phyloP scores from a whole-genome alignment of 2,113 vertebrate species.

The Chloropsis cyanopogon region DNA sequence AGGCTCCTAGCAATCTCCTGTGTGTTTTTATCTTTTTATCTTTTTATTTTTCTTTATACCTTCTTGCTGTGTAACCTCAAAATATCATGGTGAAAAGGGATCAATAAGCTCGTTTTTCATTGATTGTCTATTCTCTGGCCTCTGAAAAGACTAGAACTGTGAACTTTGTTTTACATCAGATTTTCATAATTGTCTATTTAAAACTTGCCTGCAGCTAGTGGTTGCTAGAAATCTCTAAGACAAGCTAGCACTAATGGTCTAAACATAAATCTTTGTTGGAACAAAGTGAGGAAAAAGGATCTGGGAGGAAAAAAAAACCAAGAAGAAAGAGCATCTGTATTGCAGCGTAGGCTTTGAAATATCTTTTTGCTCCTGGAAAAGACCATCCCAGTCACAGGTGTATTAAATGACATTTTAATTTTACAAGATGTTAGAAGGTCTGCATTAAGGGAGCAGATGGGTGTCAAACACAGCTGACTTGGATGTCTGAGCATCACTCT shows the following conservation, averaged over 20 bases:
- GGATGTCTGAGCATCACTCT: not conserved
- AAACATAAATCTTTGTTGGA: constrained; percentile 12
- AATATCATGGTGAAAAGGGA: constrained; percentile 57
- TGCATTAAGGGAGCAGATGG: not conserved
- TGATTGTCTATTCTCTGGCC: constrained; percentile 64
- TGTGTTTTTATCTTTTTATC: constrained; percentile 35
- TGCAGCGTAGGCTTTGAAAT: not conserved
- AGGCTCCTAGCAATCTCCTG: constrained; percentile 47
- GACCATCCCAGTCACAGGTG: not conserved
- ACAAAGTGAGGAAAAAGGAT: not conserved
- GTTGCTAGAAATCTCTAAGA: constrained; percentile 72
- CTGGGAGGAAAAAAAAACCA: not conserved
- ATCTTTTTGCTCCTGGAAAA: not conserved
- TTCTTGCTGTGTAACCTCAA: constrained; percentile 57
- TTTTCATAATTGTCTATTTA: constrained; percentile 71
- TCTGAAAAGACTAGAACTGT: constrained; percentile 66
- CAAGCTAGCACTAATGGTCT: not conserved
- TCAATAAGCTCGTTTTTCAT: constrained; percentile 68
- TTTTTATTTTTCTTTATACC: constrained; percentile 51
- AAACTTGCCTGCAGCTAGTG: constrained; percentile 40
- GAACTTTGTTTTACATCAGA: constrained; percentile 64
- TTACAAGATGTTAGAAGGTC: not conserved
- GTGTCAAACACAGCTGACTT: not conserved
- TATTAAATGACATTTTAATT: not conserved
- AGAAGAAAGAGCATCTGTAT: not conserved